Evolutionary conservation across 1,140 invertebrate genomes (phyloP), one percentile per base, ranked within the genome.

Genomic region (Metaphire vulgaris): DNA sequence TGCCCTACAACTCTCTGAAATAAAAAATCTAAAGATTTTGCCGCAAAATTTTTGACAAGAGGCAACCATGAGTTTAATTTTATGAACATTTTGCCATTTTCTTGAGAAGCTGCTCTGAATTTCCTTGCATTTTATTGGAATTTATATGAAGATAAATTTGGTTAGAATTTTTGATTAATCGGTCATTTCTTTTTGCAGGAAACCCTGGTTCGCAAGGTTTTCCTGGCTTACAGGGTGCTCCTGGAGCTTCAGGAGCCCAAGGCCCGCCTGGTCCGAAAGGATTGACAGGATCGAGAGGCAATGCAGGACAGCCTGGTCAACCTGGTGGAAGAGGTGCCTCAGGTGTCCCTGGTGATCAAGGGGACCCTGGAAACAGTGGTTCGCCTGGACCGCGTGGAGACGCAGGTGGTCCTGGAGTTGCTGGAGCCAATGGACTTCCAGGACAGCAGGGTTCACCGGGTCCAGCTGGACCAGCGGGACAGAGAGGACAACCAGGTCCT

Each of bases 181-280:
- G 6, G 6, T 21, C 41, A 56, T 56, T 56, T 56, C 41, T 56
- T 56, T 69, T 6, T 69, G 28, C 26, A 69, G 67, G 67, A 12
- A 69, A 26, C 30, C n/a, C 30, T 14, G 67, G 67, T 69, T 26
- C 6, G n/a, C 34, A 30, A 33, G 77, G 65, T 1, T 34, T 77
- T 66, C 75, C 33, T 75, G 83, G 83, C 21, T 16, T 56, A 2
- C 33, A 65, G 26, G 88, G 73, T 71, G 81, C 69, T 81, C 81
- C 68, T 87, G 88, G 68, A 78, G 80, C 69, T 71, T 70, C 85
- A 76, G 89, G 89, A 69, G 77, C 82, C 72, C 85, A 85, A 64
- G 88, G 88, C 30, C 75, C 78, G 33, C 77, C 81, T 69, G 82
- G 82, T 30, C 78, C 79, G 6, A 72, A 82, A 81, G 76, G 87